These are phyloP conservation scores for Dryobates pubescens DNA, from an alignment of 2,797 vertebrate genomes.

Conservation along the genomic window DNA sequence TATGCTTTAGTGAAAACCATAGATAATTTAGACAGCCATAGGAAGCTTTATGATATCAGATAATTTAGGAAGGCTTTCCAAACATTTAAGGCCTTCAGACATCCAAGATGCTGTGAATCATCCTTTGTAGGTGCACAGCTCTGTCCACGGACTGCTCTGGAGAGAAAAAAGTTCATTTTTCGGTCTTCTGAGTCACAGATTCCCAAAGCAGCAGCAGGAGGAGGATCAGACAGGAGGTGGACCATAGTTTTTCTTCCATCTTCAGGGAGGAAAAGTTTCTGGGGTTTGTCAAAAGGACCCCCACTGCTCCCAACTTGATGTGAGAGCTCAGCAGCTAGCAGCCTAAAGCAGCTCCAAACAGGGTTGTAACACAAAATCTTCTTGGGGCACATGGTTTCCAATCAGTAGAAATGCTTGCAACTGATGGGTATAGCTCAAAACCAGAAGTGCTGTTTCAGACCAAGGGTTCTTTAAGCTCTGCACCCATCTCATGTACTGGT, in stretches of 20 bases:
- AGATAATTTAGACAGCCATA: not conserved
- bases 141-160: not conserved
- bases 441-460: not conserved
- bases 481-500: not conserved
- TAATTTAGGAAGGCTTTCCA: not conserved
- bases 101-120: not conserved
- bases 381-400: fast-evolving
- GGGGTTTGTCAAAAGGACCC: not conserved
- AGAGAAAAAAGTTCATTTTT: not conserved
- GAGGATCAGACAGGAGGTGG: not conserved
- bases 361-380: not conserved
- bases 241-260: not conserved
- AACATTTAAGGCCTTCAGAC: not conserved
- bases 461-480: fast-evolving
- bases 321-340: not conserved
- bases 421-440: not conserved
- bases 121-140: not conserved
- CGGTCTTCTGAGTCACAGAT: not conserved
- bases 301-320: not conserved
- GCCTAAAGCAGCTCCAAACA: not conserved
- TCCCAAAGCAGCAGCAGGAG: not conserved
- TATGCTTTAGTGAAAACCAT: not conserved
- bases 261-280: not conserved
- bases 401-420: not conserved
- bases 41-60: not conserved